A percentile compares a stretch with the other conserved stretches of the same genome.
Conservation (phyloP, 2,797 vertebrate genomes). For the Neosilurus hyrtlii region DNA sequence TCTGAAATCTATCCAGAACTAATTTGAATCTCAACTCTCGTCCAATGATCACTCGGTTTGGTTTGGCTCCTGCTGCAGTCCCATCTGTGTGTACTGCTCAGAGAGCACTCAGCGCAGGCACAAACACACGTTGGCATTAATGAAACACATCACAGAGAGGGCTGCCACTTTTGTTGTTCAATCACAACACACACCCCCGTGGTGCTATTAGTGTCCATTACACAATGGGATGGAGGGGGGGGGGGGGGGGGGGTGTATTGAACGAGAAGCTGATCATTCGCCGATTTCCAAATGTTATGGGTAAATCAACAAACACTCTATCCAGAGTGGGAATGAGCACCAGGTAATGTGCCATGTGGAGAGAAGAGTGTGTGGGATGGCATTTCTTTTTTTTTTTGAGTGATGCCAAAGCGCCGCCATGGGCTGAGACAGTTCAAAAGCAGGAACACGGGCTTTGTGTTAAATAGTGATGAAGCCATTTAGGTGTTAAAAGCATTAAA, state of each 20-base stretch:
- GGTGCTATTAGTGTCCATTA: slow-evolving; percentile 38
- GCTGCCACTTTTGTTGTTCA: slow-evolving; percentile 5
- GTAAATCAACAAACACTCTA: slow-evolving; percentile 26
- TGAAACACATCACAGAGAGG: slow-evolving; percentile 17
- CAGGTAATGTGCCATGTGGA: slow-evolving; percentile 19
- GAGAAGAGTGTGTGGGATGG: slow-evolving; percentile 1
- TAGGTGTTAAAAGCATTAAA: slow-evolving; percentile 33
- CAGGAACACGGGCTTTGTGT: slow-evolving; percentile 4
- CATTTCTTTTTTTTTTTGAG: not conserved
- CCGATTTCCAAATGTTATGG: slow-evolving; percentile 23
- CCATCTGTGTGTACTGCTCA: not conserved
- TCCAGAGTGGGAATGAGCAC: not conserved
- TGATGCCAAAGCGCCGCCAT: not conserved
- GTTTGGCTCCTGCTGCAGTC: slow-evolving; percentile 9
- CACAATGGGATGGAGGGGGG: not conserved
- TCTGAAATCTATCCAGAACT: slow-evolving; percentile 1
- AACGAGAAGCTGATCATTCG: not conserved
- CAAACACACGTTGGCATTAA: slow-evolving; percentile 11
- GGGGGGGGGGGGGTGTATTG: too few species aligned
- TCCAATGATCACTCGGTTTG: not conserved
- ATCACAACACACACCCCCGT: slow-evolving; percentile 17
- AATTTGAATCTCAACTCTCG: not conserved
- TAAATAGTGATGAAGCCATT: slow-evolving; percentile 34
- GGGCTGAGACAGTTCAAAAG: not conserved
- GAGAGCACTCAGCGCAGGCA: not conserved